Evolutionary conservation across 2,113 vertebrate species (phyloP).

Genomic region (Oxyura jamaicensis): DNA sequence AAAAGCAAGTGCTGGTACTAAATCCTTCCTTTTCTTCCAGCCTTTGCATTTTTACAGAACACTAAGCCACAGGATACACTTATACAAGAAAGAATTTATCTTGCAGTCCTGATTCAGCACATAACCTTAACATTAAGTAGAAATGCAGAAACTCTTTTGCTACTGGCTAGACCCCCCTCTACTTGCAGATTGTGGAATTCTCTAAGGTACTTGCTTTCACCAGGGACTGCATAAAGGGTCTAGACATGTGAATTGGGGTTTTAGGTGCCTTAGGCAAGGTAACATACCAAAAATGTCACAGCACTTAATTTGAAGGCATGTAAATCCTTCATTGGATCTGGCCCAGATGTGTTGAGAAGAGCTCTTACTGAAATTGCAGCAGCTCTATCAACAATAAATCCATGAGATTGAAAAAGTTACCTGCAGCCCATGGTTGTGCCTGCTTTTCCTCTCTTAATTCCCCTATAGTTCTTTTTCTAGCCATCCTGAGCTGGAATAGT

Average conservation of each 20-base stretch:
- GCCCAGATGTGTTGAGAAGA: constrained; percentile 37
- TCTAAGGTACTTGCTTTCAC: background rate
- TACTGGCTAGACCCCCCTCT: background rate
- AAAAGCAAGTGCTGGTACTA: background rate
- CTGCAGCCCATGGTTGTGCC: constrained; percentile 77
- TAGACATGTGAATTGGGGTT: background rate
- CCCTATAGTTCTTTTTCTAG: constrained; percentile 80
- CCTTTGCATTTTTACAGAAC: background rate
- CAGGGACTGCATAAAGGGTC: background rate
- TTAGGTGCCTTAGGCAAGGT: background rate
- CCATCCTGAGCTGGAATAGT: constrained; percentile 80
- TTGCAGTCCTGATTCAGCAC: background rate
- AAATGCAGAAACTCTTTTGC: background rate
- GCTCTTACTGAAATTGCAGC: constrained; percentile 57
- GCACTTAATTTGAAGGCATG: background rate
- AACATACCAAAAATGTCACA: background rate
- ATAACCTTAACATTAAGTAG: background rate
- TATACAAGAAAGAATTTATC: background rate
- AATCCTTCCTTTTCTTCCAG: background rate
- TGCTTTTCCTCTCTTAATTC: constrained; percentile 79
- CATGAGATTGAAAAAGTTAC: constrained; percentile 73
- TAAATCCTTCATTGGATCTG: constrained; percentile 63
- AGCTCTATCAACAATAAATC: constrained; percentile 65
- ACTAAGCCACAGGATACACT: background rate
- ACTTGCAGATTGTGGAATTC: background rate